Conservation (phyloP, 2,113 vertebrate genomes). For the Pteropus alecto region DNA sequence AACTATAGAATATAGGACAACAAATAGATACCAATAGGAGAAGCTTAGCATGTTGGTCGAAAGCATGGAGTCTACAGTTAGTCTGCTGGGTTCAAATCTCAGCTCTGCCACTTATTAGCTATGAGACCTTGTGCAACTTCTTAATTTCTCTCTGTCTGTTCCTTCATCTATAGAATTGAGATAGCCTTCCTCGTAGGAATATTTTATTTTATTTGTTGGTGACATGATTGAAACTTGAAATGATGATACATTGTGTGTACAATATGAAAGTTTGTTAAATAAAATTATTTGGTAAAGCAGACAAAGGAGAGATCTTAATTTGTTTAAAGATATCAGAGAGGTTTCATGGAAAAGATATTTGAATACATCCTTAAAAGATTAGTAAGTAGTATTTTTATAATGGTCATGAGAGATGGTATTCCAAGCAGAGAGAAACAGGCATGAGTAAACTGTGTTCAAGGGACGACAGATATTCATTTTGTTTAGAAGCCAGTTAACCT, state of each 20-base stretch:
- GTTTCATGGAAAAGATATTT: conserved; percentile 1
- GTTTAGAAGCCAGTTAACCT: background rate
- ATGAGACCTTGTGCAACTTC: background rate
- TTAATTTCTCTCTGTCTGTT: background rate
- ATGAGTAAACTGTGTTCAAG: background rate
- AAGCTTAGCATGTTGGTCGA: background rate
- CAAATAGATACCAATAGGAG: background rate
- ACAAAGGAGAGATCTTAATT: background rate
- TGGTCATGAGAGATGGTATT: background rate
- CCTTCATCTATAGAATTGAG: background rate
- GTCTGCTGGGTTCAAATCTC: background rate
- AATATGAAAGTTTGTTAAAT: background rate
- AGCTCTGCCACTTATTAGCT: background rate
- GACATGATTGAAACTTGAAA: background rate
- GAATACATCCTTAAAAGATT: background rate
- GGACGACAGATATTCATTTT: conserved; percentile 8
- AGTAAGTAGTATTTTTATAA: background rate
- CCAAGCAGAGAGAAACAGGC: background rate
- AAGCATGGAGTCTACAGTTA: background rate
- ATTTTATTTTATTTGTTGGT: background rate
- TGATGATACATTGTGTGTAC: background rate
- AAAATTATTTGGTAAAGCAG: conserved; percentile 1
- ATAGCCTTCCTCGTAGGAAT: background rate
- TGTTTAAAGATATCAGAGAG: background rate
- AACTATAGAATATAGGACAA: background rate